A percentile compares a stretch with the other conserved stretches of the same genome.
Evolutionary conservation across 2,888 invertebrate genomes (phyloP).

Genomic region (Blera fallax): DNA sequence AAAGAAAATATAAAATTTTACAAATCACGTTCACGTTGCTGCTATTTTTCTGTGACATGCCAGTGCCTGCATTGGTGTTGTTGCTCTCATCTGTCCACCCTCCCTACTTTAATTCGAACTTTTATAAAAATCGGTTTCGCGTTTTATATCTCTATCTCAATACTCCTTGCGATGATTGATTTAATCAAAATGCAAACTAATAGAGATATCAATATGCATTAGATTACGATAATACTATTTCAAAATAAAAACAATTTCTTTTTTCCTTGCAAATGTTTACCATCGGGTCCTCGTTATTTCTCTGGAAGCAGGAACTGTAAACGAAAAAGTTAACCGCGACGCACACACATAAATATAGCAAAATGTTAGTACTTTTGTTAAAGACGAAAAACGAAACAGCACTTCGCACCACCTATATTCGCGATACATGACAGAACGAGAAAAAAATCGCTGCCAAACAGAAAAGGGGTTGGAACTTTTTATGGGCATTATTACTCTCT

Average conservation of each 20-base stretch:
- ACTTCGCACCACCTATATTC: neutral
- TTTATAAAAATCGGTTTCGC: neutral
- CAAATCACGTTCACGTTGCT: too few species aligned
- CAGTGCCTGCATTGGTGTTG: neutral
- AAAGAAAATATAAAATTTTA: too few species aligned
- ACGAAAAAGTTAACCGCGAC: slow-evolving; percentile 11
- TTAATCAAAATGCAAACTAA: neutral
- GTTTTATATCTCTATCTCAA: slow-evolving; percentile 1
- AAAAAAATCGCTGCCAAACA: neutral
- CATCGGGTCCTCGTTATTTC: neutral
- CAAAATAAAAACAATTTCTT: slow-evolving; percentile 4
- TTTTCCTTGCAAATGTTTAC: slow-evolving; percentile 29
- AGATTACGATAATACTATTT: neutral
- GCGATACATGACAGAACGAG: slow-evolving; percentile 9
- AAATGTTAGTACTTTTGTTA: neutral
- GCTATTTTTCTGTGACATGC: neutral
- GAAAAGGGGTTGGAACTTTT: neutral
- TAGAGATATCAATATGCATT: neutral
- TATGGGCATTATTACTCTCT: neutral
- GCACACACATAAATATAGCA: slow-evolving; percentile 17
- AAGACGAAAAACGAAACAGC: slow-evolving; percentile 8
- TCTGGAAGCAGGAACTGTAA: slow-evolving; percentile 9
- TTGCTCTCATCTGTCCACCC: neutral
- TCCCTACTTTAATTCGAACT: neutral
- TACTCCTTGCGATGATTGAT: neutral